Evolutionary conservation across 2,888 invertebrate species (phyloP).

Genomic region (Tiliacea citrago): DNA sequence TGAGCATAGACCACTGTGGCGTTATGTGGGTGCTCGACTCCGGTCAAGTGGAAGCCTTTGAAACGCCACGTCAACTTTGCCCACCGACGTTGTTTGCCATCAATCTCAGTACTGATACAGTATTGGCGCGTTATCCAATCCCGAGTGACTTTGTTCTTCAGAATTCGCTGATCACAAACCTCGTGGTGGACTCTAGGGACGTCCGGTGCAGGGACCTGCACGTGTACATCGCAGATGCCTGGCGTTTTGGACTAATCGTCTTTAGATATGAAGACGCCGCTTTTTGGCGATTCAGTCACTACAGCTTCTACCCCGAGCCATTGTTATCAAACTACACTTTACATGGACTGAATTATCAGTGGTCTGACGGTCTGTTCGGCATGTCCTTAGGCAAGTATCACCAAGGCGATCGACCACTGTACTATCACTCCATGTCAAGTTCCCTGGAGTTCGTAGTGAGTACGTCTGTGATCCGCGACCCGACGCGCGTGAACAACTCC

Average conservation of each 20-base stretch:
- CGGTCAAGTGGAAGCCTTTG: conserved; percentile 93
- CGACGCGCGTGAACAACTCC: conserved; percentile 83
- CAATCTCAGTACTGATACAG: conserved; percentile 92
- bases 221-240: conserved; percentile 93
- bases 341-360: conserved; percentile 94
- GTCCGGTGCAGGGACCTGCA: conserved; percentile 91
- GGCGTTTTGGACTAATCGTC: conserved; percentile 92
- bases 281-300: conserved; percentile 93
- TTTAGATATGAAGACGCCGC: conserved; percentile 91
- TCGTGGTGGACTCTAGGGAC: conserved; percentile 92
- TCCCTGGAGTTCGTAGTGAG: conserved; percentile 94
- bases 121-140: conserved; percentile 92
- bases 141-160: conserved; percentile 92
- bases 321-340: conserved; percentile 94
- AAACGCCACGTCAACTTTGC: conserved; percentile 92
- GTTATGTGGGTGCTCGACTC: conserved; percentile 95
- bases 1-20: conserved; percentile 94
- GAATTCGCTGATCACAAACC: conserved; percentile 93
- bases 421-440: conserved; percentile 96
- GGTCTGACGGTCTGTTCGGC: conserved; percentile 95
- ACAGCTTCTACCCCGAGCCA: conserved; percentile 93
- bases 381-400: conserved; percentile 92
- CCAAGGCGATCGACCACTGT: conserved; percentile 92
- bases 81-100: conserved; percentile 94
- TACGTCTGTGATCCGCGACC: conserved; percentile 93